Base-by-base conservation (phyloP, 2,888 invertebrate species). In the Eurytoma adleriae region DNA sequence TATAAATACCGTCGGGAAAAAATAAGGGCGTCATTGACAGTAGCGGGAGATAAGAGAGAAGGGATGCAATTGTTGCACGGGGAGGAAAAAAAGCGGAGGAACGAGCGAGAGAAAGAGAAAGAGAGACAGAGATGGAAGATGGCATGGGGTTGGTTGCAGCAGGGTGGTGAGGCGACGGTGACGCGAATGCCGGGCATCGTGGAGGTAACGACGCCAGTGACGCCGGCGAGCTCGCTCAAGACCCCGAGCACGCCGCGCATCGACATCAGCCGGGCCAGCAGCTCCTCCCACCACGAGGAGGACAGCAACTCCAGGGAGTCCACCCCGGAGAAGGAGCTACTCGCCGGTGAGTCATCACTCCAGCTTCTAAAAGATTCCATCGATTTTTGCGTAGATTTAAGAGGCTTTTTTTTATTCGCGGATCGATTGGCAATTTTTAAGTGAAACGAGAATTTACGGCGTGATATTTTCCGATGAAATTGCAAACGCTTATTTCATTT, bases 241-340 rank as follows among this genome's bases (percentile, higher is more conserved):
- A 94, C 95, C 66, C 95, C 96, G 24, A 93, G 94, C 84, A 95
- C 96, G 72, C 97, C 97, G 27, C 93, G 97, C 87, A 97, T 97
- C 86, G 97, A 97, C 92, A 96, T 97, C 89, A 97, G 96, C 84
- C 93, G 97, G 85, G 97, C 97, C 5, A 96, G 96, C 88, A 96
- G 96, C 90, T 96, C 96, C 79, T 96, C 96, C 56, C 96, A 97
- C 87, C 96, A 96, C 89, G 92, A 92, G 86, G 96, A 96, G 86
- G 96, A 96, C 86, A 89, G 89, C 82, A 87, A 88, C 68, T 90
- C 90, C 69, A 93, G 95, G 68, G 96, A 96, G 87, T 96, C 96
- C 87, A 96, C 96, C 69, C 96, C 97, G 0, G 97, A 97, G 89
- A 93, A 96, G 88, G 96, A 96, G 84, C 93, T 96, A 84, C 94